Conservation (phyloP, 1,140 invertebrate species). For the Rhopalosiphum maidis region DNA sequence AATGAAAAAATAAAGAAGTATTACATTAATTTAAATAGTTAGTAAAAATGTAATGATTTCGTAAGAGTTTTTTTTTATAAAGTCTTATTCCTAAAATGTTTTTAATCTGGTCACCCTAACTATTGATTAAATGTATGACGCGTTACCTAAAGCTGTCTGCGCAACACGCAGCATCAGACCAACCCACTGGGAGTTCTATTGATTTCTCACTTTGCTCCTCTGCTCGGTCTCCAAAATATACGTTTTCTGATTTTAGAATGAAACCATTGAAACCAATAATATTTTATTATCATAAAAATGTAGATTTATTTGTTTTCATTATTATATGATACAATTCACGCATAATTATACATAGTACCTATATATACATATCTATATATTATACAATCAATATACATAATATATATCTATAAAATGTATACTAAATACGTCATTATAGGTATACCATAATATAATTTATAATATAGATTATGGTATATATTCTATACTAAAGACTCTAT, state of each 20-base stretch:
- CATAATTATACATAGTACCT: background rate
- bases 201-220: background rate
- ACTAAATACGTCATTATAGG: too few species aligned
- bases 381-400: too few species aligned
- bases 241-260: background rate
- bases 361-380: too few species aligned
- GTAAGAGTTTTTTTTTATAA: background rate
- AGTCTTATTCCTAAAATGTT: background rate
- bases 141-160: conserved; percentile 30
- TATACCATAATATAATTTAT: too few species aligned
- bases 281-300: background rate
- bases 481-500: too few species aligned
- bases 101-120: conserved; percentile 36
- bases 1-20: background rate
- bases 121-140: conserved; percentile 36
- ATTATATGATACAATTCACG: background rate
- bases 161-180: conserved; percentile 37
- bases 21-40: background rate
- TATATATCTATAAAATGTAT: too few species aligned
- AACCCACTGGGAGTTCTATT: conserved; percentile 26
- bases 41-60: background rate
- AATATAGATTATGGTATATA: too few species aligned
- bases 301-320: background rate
- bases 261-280: background rate
- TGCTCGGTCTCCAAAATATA: background rate